Evolutionary conservation across 2,888 invertebrate species (phyloP).

Genomic region (Ophonus ardosiacus): DNA sequence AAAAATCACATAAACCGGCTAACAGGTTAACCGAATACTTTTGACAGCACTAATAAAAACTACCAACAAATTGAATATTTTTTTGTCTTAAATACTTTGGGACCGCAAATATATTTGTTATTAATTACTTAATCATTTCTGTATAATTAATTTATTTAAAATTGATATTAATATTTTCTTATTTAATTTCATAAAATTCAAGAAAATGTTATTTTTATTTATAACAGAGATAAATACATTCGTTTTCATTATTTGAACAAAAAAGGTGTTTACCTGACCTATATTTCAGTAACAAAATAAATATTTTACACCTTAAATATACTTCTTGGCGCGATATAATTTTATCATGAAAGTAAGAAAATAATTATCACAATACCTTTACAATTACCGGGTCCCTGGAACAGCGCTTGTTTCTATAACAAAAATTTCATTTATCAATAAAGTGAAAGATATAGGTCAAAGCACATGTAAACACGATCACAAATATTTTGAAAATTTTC

Average conservation of each 20-base stretch:
- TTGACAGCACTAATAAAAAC: too few relatives aligned
- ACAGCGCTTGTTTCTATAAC: neutral
- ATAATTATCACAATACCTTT: neutral
- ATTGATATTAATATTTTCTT: too few relatives aligned
- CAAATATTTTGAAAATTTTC: conserved; percentile 8
- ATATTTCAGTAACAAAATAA: neutral
- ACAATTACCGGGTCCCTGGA: neutral
- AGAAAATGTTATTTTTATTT: neutral
- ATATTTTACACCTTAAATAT: neutral
- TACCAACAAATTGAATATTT: too few relatives aligned
- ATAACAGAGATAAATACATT: neutral
- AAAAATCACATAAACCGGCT: too few relatives aligned
- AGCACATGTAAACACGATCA: conserved; percentile 13
- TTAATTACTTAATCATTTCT: too few relatives aligned
- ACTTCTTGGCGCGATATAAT: neutral
- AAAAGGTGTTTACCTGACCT: neutral
- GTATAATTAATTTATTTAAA: too few relatives aligned
- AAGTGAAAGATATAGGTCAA: neutral
- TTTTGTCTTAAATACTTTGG: too few relatives aligned
- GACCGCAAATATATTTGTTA: too few relatives aligned
- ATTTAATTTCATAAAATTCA: too few relatives aligned
- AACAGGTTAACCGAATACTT: too few relatives aligned
- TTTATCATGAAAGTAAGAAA: neutral
- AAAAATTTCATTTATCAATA: conserved; percentile 25
- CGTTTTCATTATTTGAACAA: neutral